Conservation (phyloP, 2,888 invertebrate species). For the Oxyteleia sp. region DNA sequence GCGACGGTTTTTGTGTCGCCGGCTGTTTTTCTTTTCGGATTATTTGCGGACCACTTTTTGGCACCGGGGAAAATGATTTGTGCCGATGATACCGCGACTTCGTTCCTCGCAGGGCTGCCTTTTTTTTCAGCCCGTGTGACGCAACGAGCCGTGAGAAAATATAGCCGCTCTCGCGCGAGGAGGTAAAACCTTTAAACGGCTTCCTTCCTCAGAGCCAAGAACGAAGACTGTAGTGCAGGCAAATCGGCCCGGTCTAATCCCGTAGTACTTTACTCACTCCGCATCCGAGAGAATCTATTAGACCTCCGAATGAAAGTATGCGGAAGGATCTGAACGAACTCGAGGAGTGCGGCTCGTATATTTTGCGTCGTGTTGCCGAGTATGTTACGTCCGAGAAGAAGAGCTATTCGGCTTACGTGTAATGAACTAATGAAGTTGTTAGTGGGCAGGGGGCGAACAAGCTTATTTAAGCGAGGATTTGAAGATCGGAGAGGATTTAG, state of each 20-base stretch:
- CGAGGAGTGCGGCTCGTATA: neutral
- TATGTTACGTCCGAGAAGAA: slow-evolving; percentile 11
- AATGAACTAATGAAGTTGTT: too few species aligned
- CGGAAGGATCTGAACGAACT: slow-evolving; percentile 37
- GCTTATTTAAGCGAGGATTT: too few species aligned
- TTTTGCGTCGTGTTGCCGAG: slow-evolving; percentile 11
- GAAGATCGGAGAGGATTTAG: too few species aligned
- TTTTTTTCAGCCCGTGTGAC: slow-evolving; percentile 33
- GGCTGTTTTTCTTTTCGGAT: slow-evolving; percentile 40
- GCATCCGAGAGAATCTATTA: slow-evolving; percentile 55
- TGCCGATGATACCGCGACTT: slow-evolving; percentile 45
- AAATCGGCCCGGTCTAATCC: slow-evolving; percentile 55
- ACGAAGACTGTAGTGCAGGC: slow-evolving; percentile 40
- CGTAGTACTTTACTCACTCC: slow-evolving; percentile 33
- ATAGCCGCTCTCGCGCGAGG: slow-evolving; percentile 31
- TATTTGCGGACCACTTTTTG: slow-evolving; percentile 28
- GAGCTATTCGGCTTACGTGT: too few species aligned
- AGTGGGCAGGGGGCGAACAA: too few species aligned
- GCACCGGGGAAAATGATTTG: slow-evolving; percentile 52
- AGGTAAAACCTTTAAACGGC: slow-evolving; percentile 64
- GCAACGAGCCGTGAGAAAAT: slow-evolving; percentile 68
- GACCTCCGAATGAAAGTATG: slow-evolving; percentile 33
- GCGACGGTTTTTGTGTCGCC: slow-evolving; percentile 22
- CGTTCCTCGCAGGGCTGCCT: slow-evolving; percentile 17
- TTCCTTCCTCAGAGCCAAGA: slow-evolving; percentile 48